These are phyloP conservation scores for Sinodicranocentrus sp. DNA, from an alignment of 2,888 invertebrate genomes.

Conservation along the genomic window DNA sequence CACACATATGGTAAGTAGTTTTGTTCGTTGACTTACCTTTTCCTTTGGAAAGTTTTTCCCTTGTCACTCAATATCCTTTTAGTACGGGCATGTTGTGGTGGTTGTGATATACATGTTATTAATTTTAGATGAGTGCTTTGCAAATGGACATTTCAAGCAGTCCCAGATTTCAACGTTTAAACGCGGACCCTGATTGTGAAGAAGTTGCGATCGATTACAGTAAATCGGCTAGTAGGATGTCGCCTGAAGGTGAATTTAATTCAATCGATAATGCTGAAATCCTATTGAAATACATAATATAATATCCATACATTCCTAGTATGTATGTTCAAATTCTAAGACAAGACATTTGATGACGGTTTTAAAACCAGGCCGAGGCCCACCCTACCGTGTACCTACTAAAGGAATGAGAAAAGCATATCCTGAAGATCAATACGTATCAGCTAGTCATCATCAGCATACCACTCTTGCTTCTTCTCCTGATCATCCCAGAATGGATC, in stretches of 20 bases:
- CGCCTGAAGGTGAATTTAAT: slow-evolving; percentile 58
- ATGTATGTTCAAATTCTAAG: not conserved
- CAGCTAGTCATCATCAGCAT: slow-evolving; percentile 20
- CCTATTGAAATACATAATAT: no score
- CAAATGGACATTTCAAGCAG: slow-evolving; percentile 57
- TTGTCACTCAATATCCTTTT: not conserved
- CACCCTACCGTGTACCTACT: slow-evolving; percentile 57
- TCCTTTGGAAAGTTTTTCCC: no score
- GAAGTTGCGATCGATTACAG: slow-evolving; percentile 64
- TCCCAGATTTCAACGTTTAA: slow-evolving; percentile 54
- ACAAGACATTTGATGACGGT: not conserved
- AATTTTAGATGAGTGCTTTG: slow-evolving; percentile 45
- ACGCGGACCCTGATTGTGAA: slow-evolving; percentile 46
- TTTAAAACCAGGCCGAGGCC: slow-evolving; percentile 1
- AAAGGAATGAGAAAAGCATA: slow-evolving; percentile 66
- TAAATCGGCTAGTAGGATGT: slow-evolving; percentile 57
- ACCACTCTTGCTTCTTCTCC: slow-evolving; percentile 28
- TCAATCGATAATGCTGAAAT: slow-evolving; percentile 22
- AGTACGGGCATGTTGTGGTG: not conserved
- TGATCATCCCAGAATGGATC: slow-evolving; percentile 39
- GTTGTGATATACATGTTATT: slow-evolving; percentile 23
- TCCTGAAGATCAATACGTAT: slow-evolving; percentile 54
- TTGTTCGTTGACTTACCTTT: no score
- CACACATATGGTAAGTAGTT: no score
- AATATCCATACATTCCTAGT: no score